Evolutionary conservation across 2,888 invertebrate genomes (phyloP).

Genomic region (Strigamia transsilvanica): DNA sequence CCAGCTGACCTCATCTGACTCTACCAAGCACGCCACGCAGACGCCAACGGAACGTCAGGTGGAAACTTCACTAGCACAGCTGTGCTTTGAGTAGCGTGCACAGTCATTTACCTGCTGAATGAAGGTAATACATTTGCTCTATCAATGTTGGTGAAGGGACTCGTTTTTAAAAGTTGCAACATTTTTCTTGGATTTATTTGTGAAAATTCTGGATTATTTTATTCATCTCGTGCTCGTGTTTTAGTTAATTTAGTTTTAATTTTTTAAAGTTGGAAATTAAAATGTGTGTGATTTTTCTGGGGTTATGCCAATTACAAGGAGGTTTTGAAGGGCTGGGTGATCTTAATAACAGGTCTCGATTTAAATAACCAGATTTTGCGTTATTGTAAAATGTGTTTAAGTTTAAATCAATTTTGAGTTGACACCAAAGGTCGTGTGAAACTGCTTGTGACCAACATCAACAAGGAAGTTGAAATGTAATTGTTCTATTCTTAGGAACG

Average conservation of each 20-base stretch:
- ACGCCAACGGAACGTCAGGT: constrained; percentile 19
- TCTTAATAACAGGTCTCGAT: background rate
- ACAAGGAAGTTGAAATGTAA: constrained; percentile 29
- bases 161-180: background rate
- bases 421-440: constrained; percentile 11
- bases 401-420: background rate
- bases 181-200: background rate
- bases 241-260: background rate
- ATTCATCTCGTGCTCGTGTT: background rate
- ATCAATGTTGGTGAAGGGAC: constrained; percentile 34
- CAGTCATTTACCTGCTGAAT: constrained; percentile 40
- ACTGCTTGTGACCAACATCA: background rate
- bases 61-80: constrained; percentile 35
- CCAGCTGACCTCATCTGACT: constrained; percentile 45
- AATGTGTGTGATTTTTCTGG: no score
- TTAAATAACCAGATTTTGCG: background rate
- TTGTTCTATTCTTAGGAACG: constrained; percentile 36
- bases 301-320: background rate
- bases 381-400: background rate
- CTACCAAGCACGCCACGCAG: constrained; percentile 34
- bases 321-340: background rate
- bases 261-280: background rate
- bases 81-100: background rate
- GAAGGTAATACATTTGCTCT: constrained; percentile 37
- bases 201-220: background rate